Conservation (phyloP, 2,888 invertebrate genomes). For the Eucera pruinosa region DNA sequence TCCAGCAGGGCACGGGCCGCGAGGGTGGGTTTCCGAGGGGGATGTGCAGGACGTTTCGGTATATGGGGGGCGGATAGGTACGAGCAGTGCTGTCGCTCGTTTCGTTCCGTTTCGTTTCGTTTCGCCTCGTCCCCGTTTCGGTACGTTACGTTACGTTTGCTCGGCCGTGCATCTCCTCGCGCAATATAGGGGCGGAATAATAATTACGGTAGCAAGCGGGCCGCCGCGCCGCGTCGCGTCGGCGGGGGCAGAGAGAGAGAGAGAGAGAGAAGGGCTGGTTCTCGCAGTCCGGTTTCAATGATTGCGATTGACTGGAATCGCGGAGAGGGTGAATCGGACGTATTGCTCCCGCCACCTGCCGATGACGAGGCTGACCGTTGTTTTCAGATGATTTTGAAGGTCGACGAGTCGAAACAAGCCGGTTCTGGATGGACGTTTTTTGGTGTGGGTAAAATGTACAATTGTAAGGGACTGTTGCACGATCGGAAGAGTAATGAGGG, state of each 20-base stretch:
- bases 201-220: conserved; percentile 68
- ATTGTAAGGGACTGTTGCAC: background rate
- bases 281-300: conserved; percentile 65
- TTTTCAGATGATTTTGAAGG: conserved; percentile 34
- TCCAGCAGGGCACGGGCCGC: conserved; percentile 53
- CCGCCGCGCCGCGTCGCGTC: conserved; percentile 6
- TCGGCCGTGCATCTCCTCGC: conserved; percentile 80
- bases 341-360: background rate
- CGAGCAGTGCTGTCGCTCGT: conserved; percentile 69
- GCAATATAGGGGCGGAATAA: conserved; percentile 75
- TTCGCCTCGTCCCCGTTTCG: conserved; percentile 82
- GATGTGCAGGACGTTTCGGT: conserved; percentile 66
- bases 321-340: conserved; percentile 21
- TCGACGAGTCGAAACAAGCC: background rate
- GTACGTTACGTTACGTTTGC: conserved; percentile 82
- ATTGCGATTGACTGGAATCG: conserved; percentile 64
- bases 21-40: conserved; percentile 54
- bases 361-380: conserved; percentile 34
- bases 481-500: background rate
- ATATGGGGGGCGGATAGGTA: conserved; percentile 69
- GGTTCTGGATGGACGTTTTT: background rate
- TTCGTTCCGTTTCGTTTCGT: conserved; percentile 80
- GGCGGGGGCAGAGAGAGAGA: conserved; percentile 28
- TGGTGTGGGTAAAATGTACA: background rate
- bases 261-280: conserved; percentile 34